Evolutionary conservation across 2,113 vertebrate species (phyloP).

Genomic region (Odontophorus gujanensis): DNA sequence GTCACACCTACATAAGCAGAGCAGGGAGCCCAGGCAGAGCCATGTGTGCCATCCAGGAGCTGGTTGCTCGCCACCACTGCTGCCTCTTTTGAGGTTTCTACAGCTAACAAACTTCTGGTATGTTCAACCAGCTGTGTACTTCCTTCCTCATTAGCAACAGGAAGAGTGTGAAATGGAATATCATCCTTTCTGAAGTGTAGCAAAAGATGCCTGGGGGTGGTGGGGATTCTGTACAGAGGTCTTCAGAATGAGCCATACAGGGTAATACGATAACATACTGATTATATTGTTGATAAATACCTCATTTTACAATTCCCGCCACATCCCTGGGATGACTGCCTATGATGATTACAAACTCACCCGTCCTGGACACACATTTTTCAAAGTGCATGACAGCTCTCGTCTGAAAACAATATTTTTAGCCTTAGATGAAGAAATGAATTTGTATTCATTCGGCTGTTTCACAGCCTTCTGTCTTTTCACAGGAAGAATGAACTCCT

Average conservation of each 20-base stretch:
- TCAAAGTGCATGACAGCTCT: constrained; percentile 34
- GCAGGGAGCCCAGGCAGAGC: background rate
- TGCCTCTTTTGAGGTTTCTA: background rate
- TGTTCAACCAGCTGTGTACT: background rate
- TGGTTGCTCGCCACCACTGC: background rate
- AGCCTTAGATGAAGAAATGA: constrained; percentile 29
- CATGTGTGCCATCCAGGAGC: background rate
- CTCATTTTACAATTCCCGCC: background rate
- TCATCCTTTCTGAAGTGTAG: background rate
- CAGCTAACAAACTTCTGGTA: background rate
- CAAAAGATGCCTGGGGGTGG: background rate
- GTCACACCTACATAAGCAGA: background rate
- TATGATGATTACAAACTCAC: background rate
- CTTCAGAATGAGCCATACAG: background rate
- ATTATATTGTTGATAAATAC: background rate
- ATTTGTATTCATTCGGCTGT: background rate
- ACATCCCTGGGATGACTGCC: background rate
- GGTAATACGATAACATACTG: background rate
- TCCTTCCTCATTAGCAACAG: background rate
- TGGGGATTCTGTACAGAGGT: background rate
- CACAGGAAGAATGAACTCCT: constrained; percentile 13
- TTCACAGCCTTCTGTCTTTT: constrained; percentile 38
- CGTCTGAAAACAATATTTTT: background rate
- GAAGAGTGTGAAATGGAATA: background rate
- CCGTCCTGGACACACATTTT: background rate